Evolutionary conservation across 2,888 invertebrate species (phyloP), one percentile per base, ranked within the genome.

Genomic region (Microctonus hyperodae): DNA sequence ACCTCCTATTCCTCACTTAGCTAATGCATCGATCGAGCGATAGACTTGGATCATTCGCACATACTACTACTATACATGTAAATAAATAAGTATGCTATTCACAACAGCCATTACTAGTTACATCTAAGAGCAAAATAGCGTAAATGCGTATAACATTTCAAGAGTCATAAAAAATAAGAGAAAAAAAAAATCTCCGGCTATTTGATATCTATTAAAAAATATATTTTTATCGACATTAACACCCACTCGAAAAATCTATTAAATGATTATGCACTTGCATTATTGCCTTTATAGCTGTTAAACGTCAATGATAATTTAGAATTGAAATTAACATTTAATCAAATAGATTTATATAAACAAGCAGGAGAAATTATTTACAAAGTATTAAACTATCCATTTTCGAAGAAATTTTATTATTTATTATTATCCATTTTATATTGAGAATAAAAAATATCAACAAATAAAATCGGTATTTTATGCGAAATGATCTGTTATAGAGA

Each of bases 21-120:
- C 13, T 57, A 57, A 57, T 57, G 57, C 57, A 22, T 57, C 33
- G 57, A 57, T 57, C 37, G 20, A 57, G 33, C 57, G 57, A 57
- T 57, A 57, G 31, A 37, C 25, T 33, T 33, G 33, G 57, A 57
- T 57, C 57, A 57, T 57, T 33, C 22, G 35, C 16, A 44, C 20
- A 16, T 37, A 22, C 7, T 4, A n/a, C 20, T 20, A n/a, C n/a
- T 37, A 33, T 22, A 10, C 11, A 31, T 55, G n/a, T 5, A 22
- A n/a, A 44, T 20, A 44, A 16, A 16, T 44, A n/a, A 20, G 16
- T 20, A n/a, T 20, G 16, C 16, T 9, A 44, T 7, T 16, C 16
- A 55, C 31, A 55, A 16, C 31, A 55, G 10, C 31, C 16, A 51
- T 51, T 55, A 13, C 16, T n/a, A 28, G 31, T 55, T 20, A 31